Percentiles rank a stretch among this genome's conserved stretches.
These are phyloP conservation scores for Lycophotia porphyrea DNA, from an alignment of 2,888 invertebrate species.

Conservation along the genomic window DNA sequence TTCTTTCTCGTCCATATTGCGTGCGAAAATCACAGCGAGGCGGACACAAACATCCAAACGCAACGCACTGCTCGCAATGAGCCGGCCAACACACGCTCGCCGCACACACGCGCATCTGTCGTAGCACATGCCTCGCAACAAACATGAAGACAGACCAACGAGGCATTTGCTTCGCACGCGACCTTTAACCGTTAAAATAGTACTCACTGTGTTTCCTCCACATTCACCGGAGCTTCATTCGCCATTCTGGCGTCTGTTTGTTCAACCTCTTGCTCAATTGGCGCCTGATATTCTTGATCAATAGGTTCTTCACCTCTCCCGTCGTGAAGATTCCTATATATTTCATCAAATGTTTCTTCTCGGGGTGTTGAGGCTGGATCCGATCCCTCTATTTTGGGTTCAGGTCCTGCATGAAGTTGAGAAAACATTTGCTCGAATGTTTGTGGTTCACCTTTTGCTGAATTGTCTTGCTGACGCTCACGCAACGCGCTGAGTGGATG, in stretches of 20 bases:
- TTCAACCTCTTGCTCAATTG: slow-evolving; percentile 12
- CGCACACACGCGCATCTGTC: too few species aligned
- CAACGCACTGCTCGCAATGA: too few species aligned
- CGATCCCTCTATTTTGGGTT: background rate
- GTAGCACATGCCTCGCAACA: too few species aligned
- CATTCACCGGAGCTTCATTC: background rate
- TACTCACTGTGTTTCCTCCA: slow-evolving; percentile 21
- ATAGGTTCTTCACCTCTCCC: slow-evolving; percentile 14
- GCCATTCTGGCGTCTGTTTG: background rate
- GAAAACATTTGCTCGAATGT: slow-evolving; percentile 48
- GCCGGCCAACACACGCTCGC: too few species aligned
- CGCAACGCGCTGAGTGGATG: slow-evolving; percentile 1
- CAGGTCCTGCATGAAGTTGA: slow-evolving; percentile 28
- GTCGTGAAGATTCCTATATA: slow-evolving; percentile 45
- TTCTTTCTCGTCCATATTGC: too few species aligned
- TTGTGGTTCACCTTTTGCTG: slow-evolving; percentile 13
- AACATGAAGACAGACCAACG: too few species aligned
- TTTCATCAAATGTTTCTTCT: slow-evolving; percentile 56
- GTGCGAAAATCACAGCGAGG: too few species aligned
- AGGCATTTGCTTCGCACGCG: too few species aligned
- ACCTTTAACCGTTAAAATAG: too few species aligned
- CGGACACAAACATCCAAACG: too few species aligned
- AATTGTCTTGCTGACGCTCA: background rate
- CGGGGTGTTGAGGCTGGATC: background rate
- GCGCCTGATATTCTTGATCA: background rate